Conservation (phyloP, 2,113 vertebrate species). For the Hippopotamus amphibius region DNA sequence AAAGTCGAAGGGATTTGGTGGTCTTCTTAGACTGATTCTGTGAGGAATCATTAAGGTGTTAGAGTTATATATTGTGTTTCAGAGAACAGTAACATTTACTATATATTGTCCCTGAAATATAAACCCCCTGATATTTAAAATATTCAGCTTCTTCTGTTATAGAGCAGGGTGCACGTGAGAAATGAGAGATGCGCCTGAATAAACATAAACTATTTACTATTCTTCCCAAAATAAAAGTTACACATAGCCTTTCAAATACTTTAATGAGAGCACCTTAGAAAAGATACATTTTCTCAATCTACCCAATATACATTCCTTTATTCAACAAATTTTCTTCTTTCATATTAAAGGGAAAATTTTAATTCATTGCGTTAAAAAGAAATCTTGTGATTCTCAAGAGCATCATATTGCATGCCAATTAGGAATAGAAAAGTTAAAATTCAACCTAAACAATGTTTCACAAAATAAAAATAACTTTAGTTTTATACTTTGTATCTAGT, state of each 20-base stretch:
- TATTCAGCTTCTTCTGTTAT: constrained; percentile 32
- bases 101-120: constrained; percentile 44
- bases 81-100: constrained; percentile 20
- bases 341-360: background rate
- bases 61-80: constrained; percentile 53
- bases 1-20: constrained; percentile 8
- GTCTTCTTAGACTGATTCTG: background rate
- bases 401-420: background rate
- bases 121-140: constrained; percentile 31
- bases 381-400: background rate
- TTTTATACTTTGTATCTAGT: background rate
- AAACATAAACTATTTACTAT: constrained; percentile 74
- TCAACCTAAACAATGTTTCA: constrained; percentile 8
- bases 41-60: constrained; percentile 53
- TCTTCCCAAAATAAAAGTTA: constrained; percentile 60
- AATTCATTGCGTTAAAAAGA: background rate
- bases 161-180: constrained; percentile 52
- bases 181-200: constrained; percentile 49
- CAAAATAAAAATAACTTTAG: constrained; percentile 19
- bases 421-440: background rate
- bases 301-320: constrained; percentile 61
- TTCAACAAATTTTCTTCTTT: background rate
- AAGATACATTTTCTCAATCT: background rate
- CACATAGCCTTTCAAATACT: constrained; percentile 61
- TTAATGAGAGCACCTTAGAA: background rate